phyloP scores from a whole-genome alignment of 2,797 vertebrate genomes.

The Menidia menidia region DNA sequence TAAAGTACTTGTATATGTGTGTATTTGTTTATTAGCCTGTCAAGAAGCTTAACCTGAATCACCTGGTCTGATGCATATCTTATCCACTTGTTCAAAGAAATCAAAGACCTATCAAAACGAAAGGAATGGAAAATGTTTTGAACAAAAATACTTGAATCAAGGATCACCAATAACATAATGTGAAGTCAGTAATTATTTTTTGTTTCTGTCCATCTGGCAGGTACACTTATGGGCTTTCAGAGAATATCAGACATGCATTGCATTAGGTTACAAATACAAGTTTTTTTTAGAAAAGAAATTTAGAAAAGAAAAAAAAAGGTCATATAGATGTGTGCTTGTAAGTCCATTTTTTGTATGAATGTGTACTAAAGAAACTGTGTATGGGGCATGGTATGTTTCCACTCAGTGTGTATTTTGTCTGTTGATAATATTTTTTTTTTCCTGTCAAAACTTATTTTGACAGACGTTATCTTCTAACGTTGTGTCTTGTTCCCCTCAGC shows the following conservation, averaged over 20 bases:
- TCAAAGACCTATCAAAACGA: conserved; percentile 85
- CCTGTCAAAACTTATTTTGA: conserved; percentile 84
- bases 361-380: conserved; percentile 72
- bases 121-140: conserved; percentile 77
- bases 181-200: conserved; percentile 85
- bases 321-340: conserved; percentile 70
- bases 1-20: conserved; percentile 65
- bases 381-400: conserved; percentile 67
- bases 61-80: conserved; percentile 71
- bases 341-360: conserved; percentile 72
- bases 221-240: conserved; percentile 86
- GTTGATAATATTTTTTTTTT: conserved; percentile 60
- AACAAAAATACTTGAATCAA: conserved; percentile 98
- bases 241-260: conserved; percentile 70
- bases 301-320: conserved; percentile 57
- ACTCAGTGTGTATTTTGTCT: conserved; percentile 79
- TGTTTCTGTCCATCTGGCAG: conserved; percentile 68
- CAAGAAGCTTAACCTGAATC: conserved; percentile 65
- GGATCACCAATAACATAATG: conserved; percentile 93
- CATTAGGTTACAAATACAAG: conserved; percentile 71
- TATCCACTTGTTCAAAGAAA: conserved; percentile 76
- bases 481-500: conserved; percentile 93
- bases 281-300: conserved; percentile 18
- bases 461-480: conserved; percentile 90
- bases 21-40: conserved; percentile 64